Conservation (phyloP, 2,113 vertebrate genomes). For the Capreolus pygargus region DNA sequence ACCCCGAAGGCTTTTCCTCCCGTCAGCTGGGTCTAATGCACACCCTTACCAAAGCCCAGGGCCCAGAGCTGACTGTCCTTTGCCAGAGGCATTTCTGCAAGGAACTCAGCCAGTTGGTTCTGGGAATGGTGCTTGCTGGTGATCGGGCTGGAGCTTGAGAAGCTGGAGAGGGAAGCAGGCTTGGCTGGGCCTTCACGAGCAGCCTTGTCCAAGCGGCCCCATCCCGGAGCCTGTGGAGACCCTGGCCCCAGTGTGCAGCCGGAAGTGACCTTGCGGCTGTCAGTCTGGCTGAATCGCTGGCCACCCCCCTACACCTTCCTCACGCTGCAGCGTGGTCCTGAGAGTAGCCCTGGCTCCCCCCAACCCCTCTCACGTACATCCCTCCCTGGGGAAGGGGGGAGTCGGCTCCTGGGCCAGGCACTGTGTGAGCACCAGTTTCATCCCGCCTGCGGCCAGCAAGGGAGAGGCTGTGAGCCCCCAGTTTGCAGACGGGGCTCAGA, state of each 20-base stretch:
- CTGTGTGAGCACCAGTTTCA: neutral
- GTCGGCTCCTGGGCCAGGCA: neutral
- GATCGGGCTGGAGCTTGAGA: neutral
- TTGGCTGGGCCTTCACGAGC: neutral
- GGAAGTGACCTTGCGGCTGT: neutral
- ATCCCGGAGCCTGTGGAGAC: neutral
- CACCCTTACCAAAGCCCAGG: neutral
- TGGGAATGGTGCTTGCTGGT: neutral
- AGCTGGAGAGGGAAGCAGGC: neutral
- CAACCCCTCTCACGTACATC: neutral
- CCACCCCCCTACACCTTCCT: neutral
- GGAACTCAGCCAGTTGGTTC: neutral
- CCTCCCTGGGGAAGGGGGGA: neutral
- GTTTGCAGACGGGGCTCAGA: neutral
- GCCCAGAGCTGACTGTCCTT: neutral
- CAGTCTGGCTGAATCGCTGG: neutral
- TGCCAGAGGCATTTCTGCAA: neutral
- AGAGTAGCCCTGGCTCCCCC: neutral
- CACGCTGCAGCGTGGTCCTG: neutral
- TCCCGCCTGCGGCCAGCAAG: neutral
- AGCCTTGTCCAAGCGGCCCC: neutral
- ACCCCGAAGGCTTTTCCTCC: neutral
- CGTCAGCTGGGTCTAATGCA: neutral
- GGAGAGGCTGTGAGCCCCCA: neutral
- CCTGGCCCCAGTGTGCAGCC: neutral